Evolutionary conservation across 2,888 invertebrate genomes (phyloP).

Genomic region (Anorthoa munda): DNA sequence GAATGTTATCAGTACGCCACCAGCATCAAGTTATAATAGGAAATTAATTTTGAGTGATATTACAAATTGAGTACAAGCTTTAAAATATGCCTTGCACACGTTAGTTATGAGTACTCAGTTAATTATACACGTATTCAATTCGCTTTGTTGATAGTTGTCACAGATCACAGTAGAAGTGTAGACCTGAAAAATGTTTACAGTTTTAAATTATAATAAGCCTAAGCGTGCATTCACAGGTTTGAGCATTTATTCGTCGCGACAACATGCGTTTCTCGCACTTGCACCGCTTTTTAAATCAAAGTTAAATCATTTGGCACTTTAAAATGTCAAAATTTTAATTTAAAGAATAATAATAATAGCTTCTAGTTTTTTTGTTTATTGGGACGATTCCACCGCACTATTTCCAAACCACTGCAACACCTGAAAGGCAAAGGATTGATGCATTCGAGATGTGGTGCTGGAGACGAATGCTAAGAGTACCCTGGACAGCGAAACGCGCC

Average conservation of each 20-base stretch:
- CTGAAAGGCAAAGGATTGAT: too few species aligned
- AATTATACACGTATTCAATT: background rate
- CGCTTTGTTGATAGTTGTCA: background rate
- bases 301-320: too few species aligned
- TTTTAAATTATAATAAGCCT: background rate
- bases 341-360: too few species aligned
- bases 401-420: too few species aligned
- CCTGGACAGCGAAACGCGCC: too few species aligned
- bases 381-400: too few species aligned
- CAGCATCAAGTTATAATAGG: conserved; percentile 30
- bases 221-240: background rate
- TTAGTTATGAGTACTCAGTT: background rate
- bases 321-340: too few species aligned
- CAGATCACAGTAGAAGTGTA: background rate
- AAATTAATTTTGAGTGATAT: conserved; percentile 24
- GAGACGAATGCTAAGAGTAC: too few species aligned
- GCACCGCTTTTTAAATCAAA: too few species aligned
- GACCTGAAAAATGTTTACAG: background rate
- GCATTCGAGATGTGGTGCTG: too few species aligned
- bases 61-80: conserved; percentile 34
- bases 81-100: conserved; percentile 15
- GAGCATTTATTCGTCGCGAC: background rate
- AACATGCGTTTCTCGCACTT: background rate
- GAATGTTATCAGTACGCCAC: conserved; percentile 16
- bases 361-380: too few species aligned